Evolutionary conservation across 1,140 invertebrate species (phyloP), one percentile per base, ranked within the genome.

Genomic region (Euura lappo): DNA sequence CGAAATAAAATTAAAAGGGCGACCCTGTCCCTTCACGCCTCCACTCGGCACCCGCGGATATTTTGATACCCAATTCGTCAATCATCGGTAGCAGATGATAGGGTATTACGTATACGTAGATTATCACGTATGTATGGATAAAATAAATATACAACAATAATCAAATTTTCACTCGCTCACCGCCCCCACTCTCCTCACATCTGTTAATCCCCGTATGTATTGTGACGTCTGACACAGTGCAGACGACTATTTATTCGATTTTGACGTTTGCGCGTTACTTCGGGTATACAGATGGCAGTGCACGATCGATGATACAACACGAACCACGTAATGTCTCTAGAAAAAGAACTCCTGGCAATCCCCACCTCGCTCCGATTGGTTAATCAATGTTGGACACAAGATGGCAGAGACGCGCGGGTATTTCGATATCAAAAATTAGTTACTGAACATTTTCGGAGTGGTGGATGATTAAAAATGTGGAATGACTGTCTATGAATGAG

Each of bases 31-130:
- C 81, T 78, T 85, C 81, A 81, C 83, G 83, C 83, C 84, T 82
- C 81, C 81, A 79, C 78, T 80, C 81, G 84, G 83, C 84, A 82
- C 80, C 83, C 79, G 79, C 79, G 78, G 78, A 75, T 79, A 79
- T 80, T 72, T 76, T 77, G 69, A 77, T 74, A 65, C 74, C 71
- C 76, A 75, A 81, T 77, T 83, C 80, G 74, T 75, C 79, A 80
- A 77, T 84, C 85, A 87, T 87, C 82, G 83, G 80, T 85, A 76
- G 77, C 70, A 78, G 77, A 83, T 81, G 28, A 60, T 28, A 1
- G 28, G 0, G 28, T 28, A 28, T 28, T 28, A 28, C 28, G 28
- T 28, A 28, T 28, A 28, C 28, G 13, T n/a, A 60, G 51, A 60
- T n/a, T 60, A n/a, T 60, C 10, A 60, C 51, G 51, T n/a, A 60